Evolutionary conservation across 2,797 vertebrate genomes (phyloP), one percentile per base, ranked within the genome.

Genomic region (Hephaestus fuliginosus): DNA sequence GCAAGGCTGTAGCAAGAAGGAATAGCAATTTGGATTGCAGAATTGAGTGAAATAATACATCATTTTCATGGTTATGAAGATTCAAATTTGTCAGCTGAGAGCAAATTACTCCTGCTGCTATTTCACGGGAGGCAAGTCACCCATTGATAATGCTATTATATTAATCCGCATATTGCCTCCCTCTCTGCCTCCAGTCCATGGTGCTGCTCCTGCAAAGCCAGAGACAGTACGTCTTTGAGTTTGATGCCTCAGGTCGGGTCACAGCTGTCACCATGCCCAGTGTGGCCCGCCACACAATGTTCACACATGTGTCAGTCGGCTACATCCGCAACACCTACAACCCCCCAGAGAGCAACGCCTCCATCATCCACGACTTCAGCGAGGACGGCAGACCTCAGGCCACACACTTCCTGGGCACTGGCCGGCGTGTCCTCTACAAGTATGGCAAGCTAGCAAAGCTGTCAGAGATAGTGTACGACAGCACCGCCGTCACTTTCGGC

Each of bases 251-350:
- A 0, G 97, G 97, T 66, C 97, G 96, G 7, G 97, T 99, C 83
- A 97, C 97, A 0, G 98, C 98, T 0, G 98, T 99, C 85, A 99
- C 98, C 82, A 99, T 99, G 98, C 98, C 98, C 64, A 99, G 98
- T 0, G 98, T 99, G 0, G 98, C 98, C 52, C 97, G 98, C 74
- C 98, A 99, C 94, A 99, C 97, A 89, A 97, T 99, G 98, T 97
- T 96, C 92, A 99, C 98, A 1, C 98, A 99, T 74, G 97, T 97
- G 74, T 99, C 98, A 1, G 83, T 99, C 0, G 98, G 98, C 91
- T 99, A 99, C 94, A 98, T 99, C 78, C 96, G 98, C 79, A 99
- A 99, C 86, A 99, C 96, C 73, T 99, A 99, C 90, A 99, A 97
- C 83, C 98, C 98, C 0, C 98, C 98, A 0, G 98, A 99, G 87